phyloP scores from a whole-genome alignment of 2,888 invertebrate genomes.

The Drosophila tanythrix region DNA sequence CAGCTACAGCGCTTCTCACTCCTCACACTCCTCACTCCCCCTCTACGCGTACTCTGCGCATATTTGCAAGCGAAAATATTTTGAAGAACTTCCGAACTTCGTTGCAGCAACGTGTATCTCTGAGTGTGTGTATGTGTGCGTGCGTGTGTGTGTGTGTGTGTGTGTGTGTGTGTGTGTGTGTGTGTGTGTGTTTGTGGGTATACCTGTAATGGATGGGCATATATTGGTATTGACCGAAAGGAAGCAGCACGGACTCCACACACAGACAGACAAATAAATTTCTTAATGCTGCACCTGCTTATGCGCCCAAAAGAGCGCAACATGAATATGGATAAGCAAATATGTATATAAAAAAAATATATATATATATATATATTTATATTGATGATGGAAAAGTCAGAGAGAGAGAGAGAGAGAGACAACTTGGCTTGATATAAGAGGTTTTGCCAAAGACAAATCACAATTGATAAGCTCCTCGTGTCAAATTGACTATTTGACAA shows the following conservation, averaged over 20 bases:
- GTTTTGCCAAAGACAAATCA: neutral
- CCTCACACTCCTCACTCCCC: conserved; percentile 1
- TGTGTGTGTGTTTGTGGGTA: neutral
- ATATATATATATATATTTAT: neutral
- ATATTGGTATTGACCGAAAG: conserved; percentile 62
- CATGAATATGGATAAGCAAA: conserved; percentile 2
- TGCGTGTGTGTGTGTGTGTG: no score
- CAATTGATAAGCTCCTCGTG: neutral
- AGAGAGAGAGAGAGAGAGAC: neutral
- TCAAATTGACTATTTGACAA: neutral
- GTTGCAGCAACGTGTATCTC: neutral
- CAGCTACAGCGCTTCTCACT: neutral
- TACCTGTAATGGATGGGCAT: conserved; percentile 33
- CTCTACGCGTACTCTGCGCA: neutral
- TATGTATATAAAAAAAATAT: neutral
- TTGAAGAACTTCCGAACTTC: conserved; percentile 29
- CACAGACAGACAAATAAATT: conserved; percentile 11
- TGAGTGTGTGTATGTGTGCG: neutral
- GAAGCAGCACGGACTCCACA: conserved; percentile 25
- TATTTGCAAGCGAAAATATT: conserved; percentile 56
- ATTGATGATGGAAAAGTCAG: neutral
- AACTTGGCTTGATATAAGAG: neutral
- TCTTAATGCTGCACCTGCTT: conserved; percentile 9
- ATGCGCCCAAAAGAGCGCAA: conserved; percentile 3
- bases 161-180: neutral